Evolutionary conservation across 2,113 vertebrate species (phyloP).

Genomic region (Prionailurus bengalensis): DNA sequence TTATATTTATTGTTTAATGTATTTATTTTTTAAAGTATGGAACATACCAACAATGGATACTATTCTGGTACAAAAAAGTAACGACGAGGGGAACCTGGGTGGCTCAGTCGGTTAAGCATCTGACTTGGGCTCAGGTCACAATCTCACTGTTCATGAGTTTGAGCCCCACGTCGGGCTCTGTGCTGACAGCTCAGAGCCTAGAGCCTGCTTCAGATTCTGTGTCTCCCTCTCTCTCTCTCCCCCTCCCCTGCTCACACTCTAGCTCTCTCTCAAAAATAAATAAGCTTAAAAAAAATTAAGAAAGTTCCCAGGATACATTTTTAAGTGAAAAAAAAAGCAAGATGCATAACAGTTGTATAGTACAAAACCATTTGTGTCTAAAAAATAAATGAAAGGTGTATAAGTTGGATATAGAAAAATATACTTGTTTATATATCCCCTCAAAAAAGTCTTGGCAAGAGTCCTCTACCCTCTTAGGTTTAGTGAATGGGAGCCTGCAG

Average conservation of each 20-base stretch:
- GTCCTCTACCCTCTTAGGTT: not conserved
- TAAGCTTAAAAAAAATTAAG: too few relatives aligned
- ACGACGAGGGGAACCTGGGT: too few relatives aligned
- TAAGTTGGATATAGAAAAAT: not conserved
- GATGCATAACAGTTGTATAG: not conserved
- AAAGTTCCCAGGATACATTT: not conserved
- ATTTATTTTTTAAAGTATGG: not conserved
- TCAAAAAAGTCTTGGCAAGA: not conserved
- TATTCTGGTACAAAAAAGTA: not conserved
- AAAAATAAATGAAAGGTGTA: not conserved
- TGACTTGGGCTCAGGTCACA: too few relatives aligned
- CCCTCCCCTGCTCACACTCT: too few relatives aligned
- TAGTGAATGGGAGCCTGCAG: not conserved
- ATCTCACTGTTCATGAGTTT: too few relatives aligned
- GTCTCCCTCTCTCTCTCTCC: too few relatives aligned
- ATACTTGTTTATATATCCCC: not conserved
- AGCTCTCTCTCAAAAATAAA: too few relatives aligned
- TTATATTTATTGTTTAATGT: not conserved
- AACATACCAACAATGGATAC: not conserved
- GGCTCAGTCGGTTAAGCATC: too few relatives aligned
- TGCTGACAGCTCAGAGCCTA: too few relatives aligned
- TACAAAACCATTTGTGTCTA: not conserved
- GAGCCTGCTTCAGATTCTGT: too few relatives aligned
- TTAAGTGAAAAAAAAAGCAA: not conserved
- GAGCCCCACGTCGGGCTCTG: too few relatives aligned